Evolutionary conservation across 2,797 vertebrate species (phyloP).

Genomic region (Heteromormyrus szaboi): DNA sequence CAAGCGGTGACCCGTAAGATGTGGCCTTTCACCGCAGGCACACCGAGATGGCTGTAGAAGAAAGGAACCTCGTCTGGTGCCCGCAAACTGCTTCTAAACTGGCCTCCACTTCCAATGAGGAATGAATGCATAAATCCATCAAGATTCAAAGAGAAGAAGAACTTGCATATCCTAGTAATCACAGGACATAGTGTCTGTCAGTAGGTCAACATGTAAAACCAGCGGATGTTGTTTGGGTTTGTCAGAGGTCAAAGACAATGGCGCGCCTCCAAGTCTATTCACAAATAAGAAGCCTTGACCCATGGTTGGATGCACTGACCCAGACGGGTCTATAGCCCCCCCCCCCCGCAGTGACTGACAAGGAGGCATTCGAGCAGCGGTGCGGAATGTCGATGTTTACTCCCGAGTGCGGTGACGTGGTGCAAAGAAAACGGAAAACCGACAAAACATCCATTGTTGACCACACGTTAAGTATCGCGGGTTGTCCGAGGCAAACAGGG

Average conservation of each 20-base stretch:
- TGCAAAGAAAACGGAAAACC: background rate
- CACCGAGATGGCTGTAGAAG: constrained; percentile 8
- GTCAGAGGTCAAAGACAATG: background rate
- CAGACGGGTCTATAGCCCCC: background rate
- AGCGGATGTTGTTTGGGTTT: background rate
- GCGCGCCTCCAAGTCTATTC: background rate
- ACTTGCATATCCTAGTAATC: constrained; percentile 9
- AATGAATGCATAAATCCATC: constrained; percentile 16
- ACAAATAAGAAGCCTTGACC: background rate
- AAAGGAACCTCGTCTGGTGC: background rate
- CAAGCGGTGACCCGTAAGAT: background rate
- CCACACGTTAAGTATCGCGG: background rate
- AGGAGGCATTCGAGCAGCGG: background rate
- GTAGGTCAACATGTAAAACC: background rate
- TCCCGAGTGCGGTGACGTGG: constrained; percentile 16
- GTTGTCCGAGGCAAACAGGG: constrained; percentile 15
- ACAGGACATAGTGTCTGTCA: background rate
- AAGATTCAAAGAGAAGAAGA: background rate
- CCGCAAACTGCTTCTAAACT: background rate
- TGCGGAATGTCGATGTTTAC: constrained; percentile 27
- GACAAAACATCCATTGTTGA: background rate
- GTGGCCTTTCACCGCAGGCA: constrained; percentile 11
- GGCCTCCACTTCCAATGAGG: background rate
- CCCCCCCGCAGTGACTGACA: background rate
- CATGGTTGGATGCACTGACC: background rate